Conservation (phyloP, 35 echinoderm and acorn worm species). For the Heliocidaris erythrogramma region DNA sequence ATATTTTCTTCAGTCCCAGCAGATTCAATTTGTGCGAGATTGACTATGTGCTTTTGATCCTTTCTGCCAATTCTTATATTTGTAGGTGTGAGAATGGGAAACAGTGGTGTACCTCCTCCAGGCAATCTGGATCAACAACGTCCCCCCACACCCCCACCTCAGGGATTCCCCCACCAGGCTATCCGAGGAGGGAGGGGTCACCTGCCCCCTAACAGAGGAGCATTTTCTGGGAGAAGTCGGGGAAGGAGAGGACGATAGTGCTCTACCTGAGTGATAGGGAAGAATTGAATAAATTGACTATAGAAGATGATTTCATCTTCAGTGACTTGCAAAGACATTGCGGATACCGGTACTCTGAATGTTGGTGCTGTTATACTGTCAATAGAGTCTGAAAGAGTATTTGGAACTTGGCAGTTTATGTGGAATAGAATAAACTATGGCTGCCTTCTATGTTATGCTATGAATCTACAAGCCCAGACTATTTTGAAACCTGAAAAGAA, state of each 20-base stretch:
- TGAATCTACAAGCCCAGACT: background rate
- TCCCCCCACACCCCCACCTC: conserved; percentile 53
- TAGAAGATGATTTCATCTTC: background rate
- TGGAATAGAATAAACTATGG: background rate
- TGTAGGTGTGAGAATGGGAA: conserved; percentile 47
- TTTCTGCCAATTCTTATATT: background rate
- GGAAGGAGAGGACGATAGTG: conserved; percentile 60
- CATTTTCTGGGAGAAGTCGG: conserved; percentile 37
- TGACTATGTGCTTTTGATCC: too few species aligned
- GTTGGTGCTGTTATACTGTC: background rate
- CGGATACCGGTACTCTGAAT: background rate
- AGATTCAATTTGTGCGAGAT: too few species aligned
- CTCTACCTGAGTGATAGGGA: background rate
- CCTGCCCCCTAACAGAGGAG: conserved; percentile 34
- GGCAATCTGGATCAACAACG: conserved; percentile 52
- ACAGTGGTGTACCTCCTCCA: conserved; percentile 22
- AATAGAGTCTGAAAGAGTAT: background rate
- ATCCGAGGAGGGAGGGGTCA: conserved; percentile 47
- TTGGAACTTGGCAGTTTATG: background rate
- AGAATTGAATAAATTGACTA: background rate
- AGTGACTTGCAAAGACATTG: background rate
- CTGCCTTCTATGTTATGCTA: background rate
- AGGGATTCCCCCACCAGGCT: conserved; percentile 42
- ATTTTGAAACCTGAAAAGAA: background rate
- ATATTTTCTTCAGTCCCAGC: too few species aligned